These are phyloP conservation scores for Amphipoea oculea DNA, from an alignment of 2,888 invertebrate genomes.

Conservation along the genomic window DNA sequence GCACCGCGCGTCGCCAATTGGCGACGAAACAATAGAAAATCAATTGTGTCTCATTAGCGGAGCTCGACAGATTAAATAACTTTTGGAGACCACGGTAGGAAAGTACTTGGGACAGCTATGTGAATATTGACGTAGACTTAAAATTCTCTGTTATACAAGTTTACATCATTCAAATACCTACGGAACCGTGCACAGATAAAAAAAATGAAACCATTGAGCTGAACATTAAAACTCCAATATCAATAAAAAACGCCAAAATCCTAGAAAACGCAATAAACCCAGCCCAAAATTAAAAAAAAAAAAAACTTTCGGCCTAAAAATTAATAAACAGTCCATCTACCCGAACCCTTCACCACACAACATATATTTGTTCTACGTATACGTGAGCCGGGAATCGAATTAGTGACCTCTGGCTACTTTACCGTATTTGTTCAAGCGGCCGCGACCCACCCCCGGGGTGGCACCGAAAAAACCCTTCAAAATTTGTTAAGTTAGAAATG, in stretches of 20 bases:
- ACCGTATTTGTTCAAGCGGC: conserved; percentile 72
- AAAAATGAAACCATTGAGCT: background rate
- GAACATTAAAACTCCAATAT: background rate
- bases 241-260: background rate
- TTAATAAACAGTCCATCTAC: conserved; percentile 41
- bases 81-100: too few relatives aligned
- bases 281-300: conserved; percentile 33
- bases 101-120: background rate
- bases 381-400: conserved; percentile 69
- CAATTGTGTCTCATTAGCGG: too few relatives aligned
- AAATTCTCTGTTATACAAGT: background rate
- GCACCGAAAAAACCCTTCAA: conserved; percentile 62
- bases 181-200: background rate
- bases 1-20: too few relatives aligned
- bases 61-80: too few relatives aligned
- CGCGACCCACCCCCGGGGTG: conserved; percentile 62
- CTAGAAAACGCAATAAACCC: conserved; percentile 14
- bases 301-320: conserved; percentile 48
- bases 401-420: conserved; percentile 73
- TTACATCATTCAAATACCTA: background rate
- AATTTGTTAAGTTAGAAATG: conserved; percentile 64
- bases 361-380: conserved; percentile 62
- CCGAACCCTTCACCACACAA: conserved; percentile 52
- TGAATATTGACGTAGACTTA: too few relatives aligned
- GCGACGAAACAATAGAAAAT: too few relatives aligned